Evolutionary conservation across 2,113 vertebrate genomes (phyloP).

Genomic region (Triplophysa tibetana): DNA sequence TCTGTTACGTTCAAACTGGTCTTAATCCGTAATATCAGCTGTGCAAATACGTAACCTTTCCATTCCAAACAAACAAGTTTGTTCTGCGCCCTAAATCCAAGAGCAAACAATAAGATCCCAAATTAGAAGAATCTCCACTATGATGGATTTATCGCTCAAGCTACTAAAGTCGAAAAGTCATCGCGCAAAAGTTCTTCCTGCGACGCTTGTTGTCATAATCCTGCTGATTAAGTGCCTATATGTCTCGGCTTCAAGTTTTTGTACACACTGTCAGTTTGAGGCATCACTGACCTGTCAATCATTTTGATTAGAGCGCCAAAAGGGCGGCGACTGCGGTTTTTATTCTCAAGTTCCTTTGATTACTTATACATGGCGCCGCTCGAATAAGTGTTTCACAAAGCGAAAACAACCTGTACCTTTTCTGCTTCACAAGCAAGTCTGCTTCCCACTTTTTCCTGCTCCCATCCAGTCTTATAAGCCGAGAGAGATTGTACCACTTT

Average conservation of each 20-base stretch:
- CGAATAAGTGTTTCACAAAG: slow-evolving; percentile 5
- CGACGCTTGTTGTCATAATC: not conserved
- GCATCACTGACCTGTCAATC: slow-evolving; percentile 32
- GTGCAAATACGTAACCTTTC: slow-evolving; percentile 65
- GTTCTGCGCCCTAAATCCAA: slow-evolving; percentile 38
- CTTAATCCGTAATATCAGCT: slow-evolving; percentile 62
- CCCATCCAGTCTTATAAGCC: slow-evolving; percentile 24
- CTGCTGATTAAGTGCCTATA: not conserved
- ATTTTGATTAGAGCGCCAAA: slow-evolving; percentile 26
- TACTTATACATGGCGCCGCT: slow-evolving; percentile 28
- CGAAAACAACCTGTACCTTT: slow-evolving; percentile 24
- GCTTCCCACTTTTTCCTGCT: slow-evolving; percentile 21
- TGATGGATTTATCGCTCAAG: slow-evolving; percentile 4
- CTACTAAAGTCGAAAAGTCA: not conserved
- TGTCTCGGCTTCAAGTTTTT: not conserved
- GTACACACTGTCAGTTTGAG: not conserved
- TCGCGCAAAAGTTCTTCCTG: not conserved
- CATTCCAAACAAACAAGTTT: slow-evolving; percentile 51
- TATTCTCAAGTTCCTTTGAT: slow-evolving; percentile 23
- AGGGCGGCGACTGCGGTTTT: not conserved
- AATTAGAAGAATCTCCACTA: slow-evolving; percentile 44
- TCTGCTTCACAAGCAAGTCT: slow-evolving; percentile 37
- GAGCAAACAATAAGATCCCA: slow-evolving; percentile 48
- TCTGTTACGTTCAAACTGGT: slow-evolving; percentile 55
- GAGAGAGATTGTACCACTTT: slow-evolving; percentile 30